These are phyloP conservation scores for Diplodus puntazzo DNA, from an alignment of 2,797 vertebrate genomes.

Conservation along the genomic window DNA sequence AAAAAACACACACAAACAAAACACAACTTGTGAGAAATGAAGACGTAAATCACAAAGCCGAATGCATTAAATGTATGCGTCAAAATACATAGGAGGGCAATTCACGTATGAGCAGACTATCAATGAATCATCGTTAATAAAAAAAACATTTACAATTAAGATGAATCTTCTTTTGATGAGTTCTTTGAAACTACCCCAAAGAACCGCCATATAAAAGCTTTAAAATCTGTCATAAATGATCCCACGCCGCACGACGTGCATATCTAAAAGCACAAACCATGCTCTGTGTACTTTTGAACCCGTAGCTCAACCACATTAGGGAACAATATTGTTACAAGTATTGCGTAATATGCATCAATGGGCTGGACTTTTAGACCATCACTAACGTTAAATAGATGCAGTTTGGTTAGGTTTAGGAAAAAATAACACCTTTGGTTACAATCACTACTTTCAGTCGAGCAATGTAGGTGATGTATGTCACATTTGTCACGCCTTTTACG, in stretches of 20 bases:
- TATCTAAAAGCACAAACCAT: not conserved
- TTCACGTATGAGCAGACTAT: not conserved
- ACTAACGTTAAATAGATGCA: too few species aligned
- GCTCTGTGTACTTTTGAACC: not conserved
- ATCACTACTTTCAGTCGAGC: too few species aligned
- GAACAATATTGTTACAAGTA: too few species aligned
- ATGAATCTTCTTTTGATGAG: conserved; percentile 19
- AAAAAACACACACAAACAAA: not conserved
- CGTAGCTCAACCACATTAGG: not conserved
- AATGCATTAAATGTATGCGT: not conserved
- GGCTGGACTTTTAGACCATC: too few species aligned
- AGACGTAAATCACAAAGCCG: not conserved
- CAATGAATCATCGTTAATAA: not conserved
- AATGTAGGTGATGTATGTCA: too few species aligned
- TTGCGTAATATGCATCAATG: too few species aligned
- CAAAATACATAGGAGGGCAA: not conserved
- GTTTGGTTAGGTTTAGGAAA: too few species aligned
- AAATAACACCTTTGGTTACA: too few species aligned
- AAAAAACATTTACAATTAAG: not conserved
- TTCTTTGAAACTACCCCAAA: not conserved
- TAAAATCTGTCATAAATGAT: not conserved
- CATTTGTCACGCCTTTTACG: too few species aligned
- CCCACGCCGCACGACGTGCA: not conserved
- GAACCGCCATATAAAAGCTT: not conserved
- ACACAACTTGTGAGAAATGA: not conserved